Evolutionary conservation across 2,113 vertebrate species (phyloP), one percentile per base, ranked within the genome.

Genomic region (Rhegmatorhina hoffmannsi): DNA sequence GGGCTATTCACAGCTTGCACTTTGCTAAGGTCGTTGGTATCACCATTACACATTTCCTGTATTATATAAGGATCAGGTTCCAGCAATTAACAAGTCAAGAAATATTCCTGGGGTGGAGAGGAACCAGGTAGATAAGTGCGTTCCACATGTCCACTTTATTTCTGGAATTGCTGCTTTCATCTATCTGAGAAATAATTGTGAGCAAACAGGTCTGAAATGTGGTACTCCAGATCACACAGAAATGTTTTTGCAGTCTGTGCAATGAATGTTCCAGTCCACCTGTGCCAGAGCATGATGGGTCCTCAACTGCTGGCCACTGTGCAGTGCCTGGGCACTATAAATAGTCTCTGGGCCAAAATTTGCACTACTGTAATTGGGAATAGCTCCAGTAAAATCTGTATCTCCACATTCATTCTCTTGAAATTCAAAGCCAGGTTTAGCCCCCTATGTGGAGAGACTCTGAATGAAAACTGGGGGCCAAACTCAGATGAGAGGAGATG

Each of bases 21-120:
- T 96, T 93, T 40, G 56, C 63, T 91, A 53, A 96, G 87, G 58
- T 89, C 67, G 1, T 9, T 36, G 49, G 49, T 91, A 92, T 95
- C 75, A 36, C 68, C 2, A 3, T 94, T 64, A 84, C 68, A 91
- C 67, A 20, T 96, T 96, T 97, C 95, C 96, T 96, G 43, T 95
- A 67, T 92, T 86, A 93, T 74, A 76, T 55, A 66, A 94, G 43
- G 87, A 95, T 88, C 28, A 0, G 70, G 72, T 96, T 96, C 77
- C 69, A 84, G 64, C 43, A 67, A 78, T 76, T 90, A 95, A 81
- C 83, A 79, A 74, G 84, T 94, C 74, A 79, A 87, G 95, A 96
- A 89, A 75, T 93, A 93, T 53, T 84, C 87, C 62, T 2, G 24
- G 53, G 34, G 29, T 85, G 52, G 33, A 90, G 70, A 87, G 40